Percentiles rank a stretch among this genome's conserved stretches.
phyloP scores from a whole-genome alignment of 1,140 invertebrate species.

The Habropoda laboriosa region DNA sequence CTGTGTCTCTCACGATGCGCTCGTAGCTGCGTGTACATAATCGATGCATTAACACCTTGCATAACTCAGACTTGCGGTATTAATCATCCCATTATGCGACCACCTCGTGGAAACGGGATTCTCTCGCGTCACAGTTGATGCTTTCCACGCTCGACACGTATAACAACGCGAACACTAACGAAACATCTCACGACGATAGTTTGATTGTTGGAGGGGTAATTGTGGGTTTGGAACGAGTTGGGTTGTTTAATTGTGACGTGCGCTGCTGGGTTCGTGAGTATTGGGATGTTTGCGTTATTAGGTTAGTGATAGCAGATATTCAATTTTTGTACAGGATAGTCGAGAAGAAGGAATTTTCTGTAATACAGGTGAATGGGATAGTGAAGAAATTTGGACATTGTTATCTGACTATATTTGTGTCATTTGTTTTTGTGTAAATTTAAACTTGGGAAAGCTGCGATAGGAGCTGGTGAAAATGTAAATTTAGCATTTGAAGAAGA shows the following conservation, averaged over 20 bases:
- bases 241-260: neutral
- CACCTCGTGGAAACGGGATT: conserved; percentile 33
- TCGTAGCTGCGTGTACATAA: conserved; percentile 55
- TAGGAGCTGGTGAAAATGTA: too few relatives aligned
- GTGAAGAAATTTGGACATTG: too few relatives aligned
- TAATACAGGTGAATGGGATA: too few relatives aligned
- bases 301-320: too few relatives aligned
- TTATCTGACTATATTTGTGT: too few relatives aligned
- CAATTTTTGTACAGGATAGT: too few relatives aligned
- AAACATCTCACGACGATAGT: neutral
- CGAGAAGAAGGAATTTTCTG: too few relatives aligned
- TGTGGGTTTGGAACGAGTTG: neutral
- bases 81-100: conserved; percentile 64
- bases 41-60: conserved; percentile 73
- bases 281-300: too few relatives aligned
- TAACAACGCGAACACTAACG: neutral
- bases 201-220: neutral
- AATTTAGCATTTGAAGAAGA: too few relatives aligned
- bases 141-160: conserved; percentile 14
- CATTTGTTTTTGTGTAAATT: too few relatives aligned
- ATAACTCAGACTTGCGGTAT: conserved; percentile 55
- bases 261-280: too few relatives aligned
- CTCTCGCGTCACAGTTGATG: neutral
- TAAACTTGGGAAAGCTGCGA: too few relatives aligned
- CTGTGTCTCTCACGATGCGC: conserved; percentile 36